Evolutionary conservation across 2,113 vertebrate species (phyloP).

Genomic region (Antigone vipio): DNA sequence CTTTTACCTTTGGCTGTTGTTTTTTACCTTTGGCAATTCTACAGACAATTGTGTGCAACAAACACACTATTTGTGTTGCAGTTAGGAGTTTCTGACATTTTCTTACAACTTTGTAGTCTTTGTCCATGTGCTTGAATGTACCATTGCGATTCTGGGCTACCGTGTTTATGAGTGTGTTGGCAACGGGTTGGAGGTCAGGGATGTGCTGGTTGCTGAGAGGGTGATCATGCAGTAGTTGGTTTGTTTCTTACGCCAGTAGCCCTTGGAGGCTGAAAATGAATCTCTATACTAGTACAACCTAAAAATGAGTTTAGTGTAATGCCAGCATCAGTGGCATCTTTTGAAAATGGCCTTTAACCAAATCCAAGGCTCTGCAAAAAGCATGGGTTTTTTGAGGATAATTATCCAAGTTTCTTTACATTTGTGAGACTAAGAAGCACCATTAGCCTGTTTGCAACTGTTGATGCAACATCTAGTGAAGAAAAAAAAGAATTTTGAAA

Average conservation of each 20-base stretch:
- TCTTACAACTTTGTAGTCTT: background rate
- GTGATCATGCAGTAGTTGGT: background rate
- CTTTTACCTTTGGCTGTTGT: background rate
- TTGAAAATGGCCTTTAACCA: background rate
- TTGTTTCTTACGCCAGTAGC: background rate
- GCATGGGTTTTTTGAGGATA: background rate
- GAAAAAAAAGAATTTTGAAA: background rate
- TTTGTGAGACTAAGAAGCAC: background rate
- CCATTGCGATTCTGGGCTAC: background rate
- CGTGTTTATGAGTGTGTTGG: background rate
- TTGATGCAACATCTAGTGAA: background rate
- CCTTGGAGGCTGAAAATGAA: background rate
- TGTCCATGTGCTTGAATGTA: background rate
- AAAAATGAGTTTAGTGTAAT: background rate
- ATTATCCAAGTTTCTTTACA: background rate
- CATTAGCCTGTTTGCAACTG: background rate
- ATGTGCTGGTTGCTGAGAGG: accelerated
- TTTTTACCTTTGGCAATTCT: background rate
- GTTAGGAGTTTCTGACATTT: background rate
- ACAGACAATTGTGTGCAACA: background rate
- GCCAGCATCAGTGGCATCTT: background rate
- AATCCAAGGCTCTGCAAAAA: background rate
- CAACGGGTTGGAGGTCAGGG: background rate
- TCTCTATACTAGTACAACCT: background rate
- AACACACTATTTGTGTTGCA: background rate